Percentiles rank a stretch among this genome's conserved stretches.
These are phyloP conservation scores for Nephrocerus scutellatus DNA, from an alignment of 2,888 invertebrate species.

Conservation along the genomic window DNA sequence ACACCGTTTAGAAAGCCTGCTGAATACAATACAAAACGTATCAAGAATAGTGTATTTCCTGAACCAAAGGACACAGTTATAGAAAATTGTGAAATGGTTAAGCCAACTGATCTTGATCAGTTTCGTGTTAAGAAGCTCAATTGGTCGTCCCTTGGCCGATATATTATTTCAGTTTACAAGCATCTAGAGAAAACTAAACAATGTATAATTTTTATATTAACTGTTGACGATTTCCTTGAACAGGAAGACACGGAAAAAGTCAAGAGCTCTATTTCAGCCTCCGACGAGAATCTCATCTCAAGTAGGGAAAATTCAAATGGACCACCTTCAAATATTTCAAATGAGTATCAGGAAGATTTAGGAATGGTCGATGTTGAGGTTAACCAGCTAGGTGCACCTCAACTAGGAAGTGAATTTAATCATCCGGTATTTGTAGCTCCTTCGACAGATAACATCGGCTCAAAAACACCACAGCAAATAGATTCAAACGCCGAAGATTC, in stretches of 20 bases:
- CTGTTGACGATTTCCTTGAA: conserved; percentile 40
- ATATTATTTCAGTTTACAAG: conserved; percentile 58
- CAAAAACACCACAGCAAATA: conserved; percentile 22
- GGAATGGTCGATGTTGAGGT: too few species aligned
- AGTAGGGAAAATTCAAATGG: conserved; percentile 26
- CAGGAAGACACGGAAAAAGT: conserved; percentile 32
- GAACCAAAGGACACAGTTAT: conserved; percentile 17
- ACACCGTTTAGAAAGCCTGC: conserved; percentile 19
- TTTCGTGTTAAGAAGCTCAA: conserved; percentile 48
- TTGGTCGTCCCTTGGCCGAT: conserved; percentile 62
- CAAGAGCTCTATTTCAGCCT: too few species aligned
- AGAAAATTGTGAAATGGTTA: conserved; percentile 14
- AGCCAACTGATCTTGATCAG: conserved; percentile 24
- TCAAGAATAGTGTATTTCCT: conserved; percentile 27
- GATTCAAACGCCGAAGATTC: conserved; percentile 26
- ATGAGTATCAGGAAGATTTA: conserved; percentile 17
- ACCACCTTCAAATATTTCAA: conserved; percentile 17
- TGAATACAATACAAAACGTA: conserved; percentile 12
- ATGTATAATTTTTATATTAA: conserved; percentile 47
- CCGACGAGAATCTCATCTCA: conserved; percentile 26
- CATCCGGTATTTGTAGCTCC: conserved; percentile 22
- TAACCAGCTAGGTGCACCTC: conserved; percentile 27
- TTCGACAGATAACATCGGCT: conserved; percentile 23
- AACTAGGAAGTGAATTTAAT: conserved; percentile 21
- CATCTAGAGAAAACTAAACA: conserved; percentile 52